Percentiles rank a stretch among this genome's conserved stretches.
Conservation (phyloP, 2,888 invertebrate species). For the Eupithecia subumbrata region DNA sequence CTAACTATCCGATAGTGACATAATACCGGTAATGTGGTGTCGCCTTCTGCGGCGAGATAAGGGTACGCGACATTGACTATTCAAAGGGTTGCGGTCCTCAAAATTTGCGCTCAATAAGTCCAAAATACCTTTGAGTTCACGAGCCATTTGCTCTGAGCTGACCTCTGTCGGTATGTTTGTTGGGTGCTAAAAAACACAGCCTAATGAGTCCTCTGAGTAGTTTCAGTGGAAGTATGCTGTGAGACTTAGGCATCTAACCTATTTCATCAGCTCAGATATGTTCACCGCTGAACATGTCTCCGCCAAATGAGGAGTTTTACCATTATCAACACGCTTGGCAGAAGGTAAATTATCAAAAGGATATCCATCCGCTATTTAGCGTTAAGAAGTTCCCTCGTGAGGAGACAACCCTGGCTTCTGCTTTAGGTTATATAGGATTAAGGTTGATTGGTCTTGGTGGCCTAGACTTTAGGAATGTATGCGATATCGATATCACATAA, state of each 20-base stretch:
- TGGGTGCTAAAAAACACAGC: not conserved
- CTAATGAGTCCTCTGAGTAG: not conserved
- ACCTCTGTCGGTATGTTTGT: slow-evolving; percentile 2
- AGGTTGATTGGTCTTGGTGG: not conserved
- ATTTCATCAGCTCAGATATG: not conserved
- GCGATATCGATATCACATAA: not conserved
- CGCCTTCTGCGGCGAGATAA: slow-evolving; percentile 83
- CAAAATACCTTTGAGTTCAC: slow-evolving; percentile 72
- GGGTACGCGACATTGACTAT: slow-evolving; percentile 84
- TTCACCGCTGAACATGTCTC: not conserved
- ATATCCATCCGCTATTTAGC: not conserved
- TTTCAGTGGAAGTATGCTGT: not conserved
- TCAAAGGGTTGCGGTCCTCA: slow-evolving; percentile 84
- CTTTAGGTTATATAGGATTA: not conserved
- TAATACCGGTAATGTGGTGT: slow-evolving; percentile 84
- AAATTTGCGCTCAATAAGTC: slow-evolving; percentile 83
- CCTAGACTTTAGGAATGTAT: not conserved
- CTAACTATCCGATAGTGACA: slow-evolving; percentile 59
- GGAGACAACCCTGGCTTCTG: not conserved
- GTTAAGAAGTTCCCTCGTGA: not conserved
- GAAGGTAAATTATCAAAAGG: no score
- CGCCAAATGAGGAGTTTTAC: not conserved
- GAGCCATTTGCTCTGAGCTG: slow-evolving; percentile 54
- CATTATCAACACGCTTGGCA: not conserved
- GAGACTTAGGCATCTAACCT: not conserved